Percentiles rank a stretch among this genome's conserved stretches.
Evolutionary conservation across 2,113 vertebrate genomes (phyloP).

Genomic region (Malaclemys terrapin): DNA sequence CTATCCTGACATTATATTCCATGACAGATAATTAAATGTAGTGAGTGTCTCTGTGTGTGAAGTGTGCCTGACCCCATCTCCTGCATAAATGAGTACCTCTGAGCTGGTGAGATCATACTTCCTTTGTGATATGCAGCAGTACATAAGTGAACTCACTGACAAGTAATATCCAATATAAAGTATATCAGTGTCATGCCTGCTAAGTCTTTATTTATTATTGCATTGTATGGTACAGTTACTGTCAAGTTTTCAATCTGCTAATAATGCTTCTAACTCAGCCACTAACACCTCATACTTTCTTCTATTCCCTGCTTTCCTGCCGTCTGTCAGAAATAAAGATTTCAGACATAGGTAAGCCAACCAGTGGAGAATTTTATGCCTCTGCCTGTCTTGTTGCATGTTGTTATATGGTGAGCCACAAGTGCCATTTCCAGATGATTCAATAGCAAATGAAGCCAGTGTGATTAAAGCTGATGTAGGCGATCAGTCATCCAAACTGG

Average conservation of each 20-base stretch:
- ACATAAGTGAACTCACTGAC: constrained; percentile 72
- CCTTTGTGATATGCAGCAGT: constrained; percentile 38
- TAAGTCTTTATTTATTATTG: constrained; percentile 81
- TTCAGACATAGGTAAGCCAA: constrained; percentile 99
- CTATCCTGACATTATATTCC: not conserved
- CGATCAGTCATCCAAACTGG: constrained; percentile 59
- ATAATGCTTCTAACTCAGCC: constrained; percentile 80
- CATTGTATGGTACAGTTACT: constrained; percentile 76
- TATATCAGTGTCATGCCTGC: constrained; percentile 77
- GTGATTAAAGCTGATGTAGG: constrained; percentile 60
- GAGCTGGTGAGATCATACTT: constrained; percentile 46
- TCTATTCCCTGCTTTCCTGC: constrained; percentile 86
- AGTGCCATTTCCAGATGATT: constrained; percentile 66
- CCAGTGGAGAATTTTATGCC: constrained; percentile 74
- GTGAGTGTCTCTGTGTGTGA: not conserved
- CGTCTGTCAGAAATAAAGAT: constrained; percentile 99
- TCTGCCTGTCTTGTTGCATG: constrained; percentile 79
- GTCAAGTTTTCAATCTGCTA: constrained; percentile 83
- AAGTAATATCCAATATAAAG: constrained; percentile 73
- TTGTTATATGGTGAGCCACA: constrained; percentile 73
- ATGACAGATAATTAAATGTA: too few relatives aligned
- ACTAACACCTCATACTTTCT: constrained; percentile 85
- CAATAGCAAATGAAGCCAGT: constrained; percentile 56
- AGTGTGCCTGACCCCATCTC: constrained; percentile 21
- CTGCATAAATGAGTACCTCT: constrained; percentile 1